Evolutionary conservation across 1,140 invertebrate species (phyloP).

Genomic region (Danaus plexippus): DNA sequence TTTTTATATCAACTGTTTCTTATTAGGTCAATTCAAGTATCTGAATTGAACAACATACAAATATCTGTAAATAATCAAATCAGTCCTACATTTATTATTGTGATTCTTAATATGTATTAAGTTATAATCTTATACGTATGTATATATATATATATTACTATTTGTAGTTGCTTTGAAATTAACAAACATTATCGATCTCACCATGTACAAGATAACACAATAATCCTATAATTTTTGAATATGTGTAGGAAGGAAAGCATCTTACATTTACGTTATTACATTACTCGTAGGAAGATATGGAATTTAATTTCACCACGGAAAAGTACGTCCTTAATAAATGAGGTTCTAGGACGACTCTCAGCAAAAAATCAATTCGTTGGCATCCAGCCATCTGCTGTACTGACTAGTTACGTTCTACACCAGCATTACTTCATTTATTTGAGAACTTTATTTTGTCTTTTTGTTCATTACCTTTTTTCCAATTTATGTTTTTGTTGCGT

Average conservation of each 20-base stretch:
- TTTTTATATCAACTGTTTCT: no score
- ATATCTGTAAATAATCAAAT: no score
- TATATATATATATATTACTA: no score
- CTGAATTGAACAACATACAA: no score
- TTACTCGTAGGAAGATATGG: constrained; percentile 18
- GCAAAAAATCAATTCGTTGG: constrained; percentile 34
- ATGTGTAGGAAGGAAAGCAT: constrained; percentile 13
- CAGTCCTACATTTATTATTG: no score
- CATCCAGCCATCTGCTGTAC: constrained; percentile 25
- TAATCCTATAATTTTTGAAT: background rate
- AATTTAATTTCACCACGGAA: constrained; percentile 20
- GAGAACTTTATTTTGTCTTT: constrained; percentile 6
- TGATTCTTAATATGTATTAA: no score
- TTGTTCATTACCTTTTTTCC: constrained; percentile 1
- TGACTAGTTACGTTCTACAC: constrained; percentile 6
- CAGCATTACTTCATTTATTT: constrained; percentile 17
- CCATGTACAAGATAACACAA: no score
- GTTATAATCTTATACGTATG: no score
- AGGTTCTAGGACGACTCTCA: constrained; percentile 22
- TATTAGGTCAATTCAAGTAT: no score
- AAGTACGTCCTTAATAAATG: constrained; percentile 27
- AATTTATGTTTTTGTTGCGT: constrained; percentile 4
- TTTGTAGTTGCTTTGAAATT: no score
- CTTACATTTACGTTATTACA: constrained; percentile 20
- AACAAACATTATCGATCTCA: no score